phyloP scores from a whole-genome alignment of 23 tunicate species.

The Phallusia fumigata region DNA sequence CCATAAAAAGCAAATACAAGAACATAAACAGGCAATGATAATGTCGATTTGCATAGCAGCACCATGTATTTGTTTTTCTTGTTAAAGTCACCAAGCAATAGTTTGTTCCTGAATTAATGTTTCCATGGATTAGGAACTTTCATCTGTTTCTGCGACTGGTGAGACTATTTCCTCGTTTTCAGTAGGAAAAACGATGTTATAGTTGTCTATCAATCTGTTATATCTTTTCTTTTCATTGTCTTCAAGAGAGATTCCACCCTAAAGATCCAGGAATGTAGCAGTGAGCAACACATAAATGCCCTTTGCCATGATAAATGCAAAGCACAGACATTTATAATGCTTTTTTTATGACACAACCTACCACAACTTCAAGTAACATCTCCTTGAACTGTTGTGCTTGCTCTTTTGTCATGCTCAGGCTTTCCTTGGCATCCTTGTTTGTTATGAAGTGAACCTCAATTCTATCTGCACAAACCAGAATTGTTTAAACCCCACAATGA shows the following conservation, averaged over 20 bases:
- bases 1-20: neutral
- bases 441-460: constrained; percentile 58
- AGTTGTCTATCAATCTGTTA: constrained; percentile 26
- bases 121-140: neutral
- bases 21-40: neutral
- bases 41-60: neutral
- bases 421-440: neutral
- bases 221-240: constrained; percentile 22
- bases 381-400: constrained; percentile 49
- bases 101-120: neutral
- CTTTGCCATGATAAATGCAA: too few species aligned
- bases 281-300: too few species aligned
- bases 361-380: constrained; percentile 43
- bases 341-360: neutral
- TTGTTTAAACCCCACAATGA: too few species aligned
- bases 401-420: neutral
- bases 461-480: neutral
- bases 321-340: too few species aligned
- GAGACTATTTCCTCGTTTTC: constrained; percentile 11
- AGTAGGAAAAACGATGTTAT: constrained; percentile 6
- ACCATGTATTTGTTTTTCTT: neutral
- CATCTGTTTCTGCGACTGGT: neutral
- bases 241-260: constrained; percentile 34
- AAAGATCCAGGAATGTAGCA: neutral
- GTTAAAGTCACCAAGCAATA: constrained; percentile 4